Evolutionary conservation across 2,797 vertebrate species (phyloP).

Genomic region (Nothura maculosa): DNA sequence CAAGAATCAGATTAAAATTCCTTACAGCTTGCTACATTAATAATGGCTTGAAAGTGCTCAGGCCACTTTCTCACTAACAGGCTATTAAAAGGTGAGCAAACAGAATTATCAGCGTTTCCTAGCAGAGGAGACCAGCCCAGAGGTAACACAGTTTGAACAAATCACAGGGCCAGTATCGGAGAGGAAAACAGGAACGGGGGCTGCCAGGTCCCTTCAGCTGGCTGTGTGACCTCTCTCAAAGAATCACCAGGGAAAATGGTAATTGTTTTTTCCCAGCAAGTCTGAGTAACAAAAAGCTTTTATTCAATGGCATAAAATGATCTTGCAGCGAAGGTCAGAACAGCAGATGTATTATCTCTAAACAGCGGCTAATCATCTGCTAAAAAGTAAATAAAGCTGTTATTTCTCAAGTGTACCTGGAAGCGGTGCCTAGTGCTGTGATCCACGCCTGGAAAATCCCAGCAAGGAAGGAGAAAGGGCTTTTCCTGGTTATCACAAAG

Average conservation of each 20-base stretch:
- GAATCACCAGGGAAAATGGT: not conserved
- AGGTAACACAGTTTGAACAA: not conserved
- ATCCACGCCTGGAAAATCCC: constrained; percentile 99
- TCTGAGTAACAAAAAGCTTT: not conserved
- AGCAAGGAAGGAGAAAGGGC: constrained; percentile 95
- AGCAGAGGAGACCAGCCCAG: not conserved
- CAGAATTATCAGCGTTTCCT: not conserved
- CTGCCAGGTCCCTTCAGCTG: not conserved
- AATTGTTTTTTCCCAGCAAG: not conserved
- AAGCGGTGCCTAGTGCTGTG: constrained; percentile 97
- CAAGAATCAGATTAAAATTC: not conserved
- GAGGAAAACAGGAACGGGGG: not conserved
- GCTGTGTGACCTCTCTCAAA: not conserved
- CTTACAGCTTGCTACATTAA: not conserved
- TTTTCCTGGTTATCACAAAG: constrained; percentile 96
- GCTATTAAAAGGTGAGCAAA: not conserved
- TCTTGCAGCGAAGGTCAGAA: constrained; percentile 1
- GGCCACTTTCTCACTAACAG: not conserved
- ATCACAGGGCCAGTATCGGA: not conserved
- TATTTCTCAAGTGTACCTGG: constrained; percentile 87
- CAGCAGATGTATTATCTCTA: not conserved
- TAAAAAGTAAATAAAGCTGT: not conserved
- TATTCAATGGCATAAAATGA: not conserved
- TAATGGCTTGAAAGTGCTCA: not conserved
- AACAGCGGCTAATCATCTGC: not conserved